These are phyloP conservation scores for Orthosia cruda DNA, from an alignment of 2,888 invertebrate genomes.

Conservation along the genomic window DNA sequence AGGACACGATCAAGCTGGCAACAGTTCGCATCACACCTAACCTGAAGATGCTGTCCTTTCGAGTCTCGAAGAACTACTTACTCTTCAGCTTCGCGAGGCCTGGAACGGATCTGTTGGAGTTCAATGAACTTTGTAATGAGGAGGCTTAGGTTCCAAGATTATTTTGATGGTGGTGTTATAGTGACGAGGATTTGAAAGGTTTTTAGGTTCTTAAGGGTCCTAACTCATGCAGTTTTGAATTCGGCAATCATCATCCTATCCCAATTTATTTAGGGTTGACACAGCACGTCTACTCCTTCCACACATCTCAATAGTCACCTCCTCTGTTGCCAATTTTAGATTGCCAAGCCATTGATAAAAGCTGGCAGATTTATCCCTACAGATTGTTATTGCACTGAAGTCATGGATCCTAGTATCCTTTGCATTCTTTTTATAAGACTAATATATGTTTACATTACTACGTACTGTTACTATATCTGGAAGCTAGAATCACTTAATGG, in stretches of 20 bases:
- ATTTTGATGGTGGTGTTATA: slow-evolving; percentile 26
- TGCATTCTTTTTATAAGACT: slow-evolving; percentile 14
- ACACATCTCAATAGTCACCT: no score
- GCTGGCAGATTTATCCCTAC: no score
- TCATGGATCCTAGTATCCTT: neutral
- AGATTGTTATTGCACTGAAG: neutral
- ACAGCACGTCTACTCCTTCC: no score
- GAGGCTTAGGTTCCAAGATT: slow-evolving; percentile 42
- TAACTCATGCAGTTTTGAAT: no score
- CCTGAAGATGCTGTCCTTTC: slow-evolving; percentile 80
- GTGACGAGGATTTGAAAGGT: neutral
- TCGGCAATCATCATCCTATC: no score
- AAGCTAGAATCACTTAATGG: neutral
- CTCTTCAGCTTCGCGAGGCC: slow-evolving; percentile 83
- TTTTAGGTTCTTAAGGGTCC: neutral
- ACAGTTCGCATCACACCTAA: slow-evolving; percentile 77
- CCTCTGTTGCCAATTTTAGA: no score
- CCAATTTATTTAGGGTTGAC: no score
- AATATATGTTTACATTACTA: slow-evolving; percentile 1
- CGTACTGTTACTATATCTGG: neutral
- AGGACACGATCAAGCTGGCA: slow-evolving; percentile 79
- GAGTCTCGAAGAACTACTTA: slow-evolving; percentile 83
- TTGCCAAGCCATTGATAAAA: no score
- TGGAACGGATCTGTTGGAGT: slow-evolving; percentile 80
- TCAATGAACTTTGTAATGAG: slow-evolving; percentile 77